Evolutionary conservation across 1,140 invertebrate genomes (phyloP), one percentile per base, ranked within the genome.

Genomic region (Halesus radiatus): DNA sequence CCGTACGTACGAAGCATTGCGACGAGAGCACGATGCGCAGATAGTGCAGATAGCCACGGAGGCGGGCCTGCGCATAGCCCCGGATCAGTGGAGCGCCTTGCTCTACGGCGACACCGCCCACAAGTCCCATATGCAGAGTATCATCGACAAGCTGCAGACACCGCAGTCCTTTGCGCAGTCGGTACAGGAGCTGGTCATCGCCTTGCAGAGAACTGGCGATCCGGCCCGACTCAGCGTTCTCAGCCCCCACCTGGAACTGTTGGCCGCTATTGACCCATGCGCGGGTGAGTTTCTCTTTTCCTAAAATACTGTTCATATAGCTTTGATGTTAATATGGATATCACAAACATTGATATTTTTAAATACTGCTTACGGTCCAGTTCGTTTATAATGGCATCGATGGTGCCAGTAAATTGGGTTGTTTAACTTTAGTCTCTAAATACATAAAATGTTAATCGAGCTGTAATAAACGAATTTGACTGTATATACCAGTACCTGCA

Each of bases 111-210:
- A 99, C 86, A 94, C 95, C 0, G 92, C 93, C 18, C 98, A 99
- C 85, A 99, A 99, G 87, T 98, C 97, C 20, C 97, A 99, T 86
- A 99, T 99, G 98, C 98, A 99, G 88, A 98, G 97, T 84, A 99
- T 99, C 78, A 98, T 99, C 85, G 94, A 96, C 84, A 96, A 98
- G 90, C 88, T 98, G 37, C 97, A 98, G 89, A 98, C 96, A 16
- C 96, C 96, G 0, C 95, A 96, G 83, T 96, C 95, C 1, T 98
- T 98, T 88, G 93, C 94, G 1, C 95, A 97, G 87, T 96, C 95
- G 54, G 94, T 98, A 1, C 96, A 97, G 87, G 97, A 99, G 87
- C 87, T 99, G 78, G 94, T 98, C 22, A 97, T 98, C 80, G 97
- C 96, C 0, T 89, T 98, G 78, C 97, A 98, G 86, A 91, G 97